Base-by-base conservation (phyloP, 2,797 vertebrate species). In the Phoebastria nigripes region DNA sequence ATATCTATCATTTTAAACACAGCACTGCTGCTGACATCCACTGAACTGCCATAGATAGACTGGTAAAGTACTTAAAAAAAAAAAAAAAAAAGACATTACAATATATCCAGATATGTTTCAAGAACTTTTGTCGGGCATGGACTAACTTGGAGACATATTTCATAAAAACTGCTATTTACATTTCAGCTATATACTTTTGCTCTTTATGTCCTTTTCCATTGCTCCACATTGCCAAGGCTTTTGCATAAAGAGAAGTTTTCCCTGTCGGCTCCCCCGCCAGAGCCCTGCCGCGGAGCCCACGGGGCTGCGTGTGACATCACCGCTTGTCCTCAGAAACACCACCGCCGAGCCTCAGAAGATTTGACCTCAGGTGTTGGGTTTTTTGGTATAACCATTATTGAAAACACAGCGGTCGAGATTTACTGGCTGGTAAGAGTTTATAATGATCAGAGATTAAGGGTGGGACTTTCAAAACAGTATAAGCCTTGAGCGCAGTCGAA, bases 51-150 rank as follows among this genome's bases (percentile, higher is more conserved):
- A 44, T 22, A 87, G 96, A 96, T 96, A 91, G 94, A 69, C 96
- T 97, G 97, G 94, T 95, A 96, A 97, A 97, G 95, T 97, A 97
- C 96, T 97, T 97, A 95, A 77, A 96, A 92, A 93, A 66, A 67
- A 69, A 70, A 42, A 44, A 44, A 47, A 47, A 67, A 85, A 80
- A 47, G 82, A 82, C 93, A 95, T 95, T 88, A 96, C 87, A 97
- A 97, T 97, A 94, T 96, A 97, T 96, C 94, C 94, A 92, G 94
- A 93, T 96, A 86, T 3, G 35, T 86, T 96, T 96, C 95, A 96
- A 96, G 81, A 84, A 81, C 89, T 95, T 96, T 93, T 93, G 94
- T 92, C 16, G 82, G 92, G 93, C 95, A 95, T 33, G 87, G 95
- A 55, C 82, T 78, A 84, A 80, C 94, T 85, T 12, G 7, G 94